phyloP scores from a whole-genome alignment of 1,140 invertebrate species.

The Paracyclopina nana region DNA sequence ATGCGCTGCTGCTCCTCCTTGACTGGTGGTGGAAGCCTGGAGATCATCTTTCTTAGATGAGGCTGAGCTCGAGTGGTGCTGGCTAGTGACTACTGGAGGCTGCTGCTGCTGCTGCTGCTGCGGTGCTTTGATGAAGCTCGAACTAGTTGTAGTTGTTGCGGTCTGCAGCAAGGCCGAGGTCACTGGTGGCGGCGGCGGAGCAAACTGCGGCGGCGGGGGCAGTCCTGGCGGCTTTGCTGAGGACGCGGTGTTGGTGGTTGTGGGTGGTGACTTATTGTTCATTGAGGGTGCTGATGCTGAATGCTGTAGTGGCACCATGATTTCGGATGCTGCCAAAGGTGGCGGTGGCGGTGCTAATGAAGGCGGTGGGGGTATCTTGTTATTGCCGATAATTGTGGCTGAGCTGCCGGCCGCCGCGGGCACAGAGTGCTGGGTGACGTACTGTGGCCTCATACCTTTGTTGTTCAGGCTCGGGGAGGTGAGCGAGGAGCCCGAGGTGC shows the following conservation, averaged over 20 bases:
- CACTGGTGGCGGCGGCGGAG: constrained; percentile 11
- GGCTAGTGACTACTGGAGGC: no score
- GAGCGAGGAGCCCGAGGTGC: no score
- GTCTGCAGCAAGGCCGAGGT: not conserved
- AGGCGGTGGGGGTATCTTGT: constrained; percentile 14
- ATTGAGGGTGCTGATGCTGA: constrained; percentile 9
- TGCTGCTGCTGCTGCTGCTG: no score
- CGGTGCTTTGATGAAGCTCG: no score
- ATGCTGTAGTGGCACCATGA: constrained; percentile 12
- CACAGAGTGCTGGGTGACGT: no score
- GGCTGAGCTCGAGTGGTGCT: no score
- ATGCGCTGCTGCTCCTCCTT: not conserved
- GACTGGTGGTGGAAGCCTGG: not conserved
- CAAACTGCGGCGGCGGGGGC: constrained; percentile 16
- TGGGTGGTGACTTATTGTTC: not conserved
- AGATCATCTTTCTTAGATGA: no score
- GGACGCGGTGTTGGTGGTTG: not conserved
- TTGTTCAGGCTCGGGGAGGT: no score
- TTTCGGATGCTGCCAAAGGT: no score
- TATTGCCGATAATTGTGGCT: no score
- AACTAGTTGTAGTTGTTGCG: not conserved
- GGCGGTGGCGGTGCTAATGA: constrained; percentile 10
- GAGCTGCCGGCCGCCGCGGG: no score
- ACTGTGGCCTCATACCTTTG: no score
- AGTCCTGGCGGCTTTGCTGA: not conserved